Evolutionary conservation across 2,888 invertebrate species (phyloP).

Genomic region (Hipparchia semele): DNA sequence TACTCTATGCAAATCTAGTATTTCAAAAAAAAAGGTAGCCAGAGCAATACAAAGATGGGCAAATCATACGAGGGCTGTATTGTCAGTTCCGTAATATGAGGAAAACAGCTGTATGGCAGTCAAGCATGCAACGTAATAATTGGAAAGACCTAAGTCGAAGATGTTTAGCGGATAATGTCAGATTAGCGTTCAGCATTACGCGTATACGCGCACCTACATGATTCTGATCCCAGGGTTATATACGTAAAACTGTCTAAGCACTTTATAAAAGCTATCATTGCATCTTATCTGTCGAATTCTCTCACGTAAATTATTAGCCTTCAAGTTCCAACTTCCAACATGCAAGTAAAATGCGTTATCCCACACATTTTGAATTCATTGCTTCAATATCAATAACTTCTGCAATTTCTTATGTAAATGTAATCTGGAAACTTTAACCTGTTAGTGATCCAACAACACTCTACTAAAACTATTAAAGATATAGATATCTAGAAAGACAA

Average conservation of each 20-base stretch:
- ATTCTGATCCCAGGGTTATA: constrained; percentile 22
- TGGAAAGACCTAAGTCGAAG: background rate
- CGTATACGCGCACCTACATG: constrained; percentile 9
- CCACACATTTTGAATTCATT: constrained; percentile 43
- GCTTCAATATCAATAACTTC: constrained; percentile 47
- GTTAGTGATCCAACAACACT: background rate
- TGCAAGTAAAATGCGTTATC: constrained; percentile 32
- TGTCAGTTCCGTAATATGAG: background rate
- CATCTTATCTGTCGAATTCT: constrained; percentile 37
- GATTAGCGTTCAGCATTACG: constrained; percentile 9
- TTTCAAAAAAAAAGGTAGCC: too few relatives aligned
- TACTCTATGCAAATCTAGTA: too few relatives aligned
- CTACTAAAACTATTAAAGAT: too few relatives aligned
- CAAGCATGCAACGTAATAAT: background rate
- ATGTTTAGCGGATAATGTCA: background rate
- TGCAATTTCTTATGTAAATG: constrained; percentile 37
- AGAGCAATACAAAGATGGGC: too few relatives aligned
- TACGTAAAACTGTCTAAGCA: constrained; percentile 20
- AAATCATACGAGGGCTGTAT: background rate
- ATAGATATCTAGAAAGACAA: too few relatives aligned
- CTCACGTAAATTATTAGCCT: constrained; percentile 38
- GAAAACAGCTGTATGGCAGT: background rate
- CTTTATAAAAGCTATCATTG: constrained; percentile 25
- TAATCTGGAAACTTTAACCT: background rate
- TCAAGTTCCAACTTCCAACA: constrained; percentile 27